Percentiles rank a stretch among this genome's conserved stretches.
These are phyloP conservation scores for Lepidurus packardi DNA, from an alignment of 1,140 invertebrate species.

Conservation along the genomic window DNA sequence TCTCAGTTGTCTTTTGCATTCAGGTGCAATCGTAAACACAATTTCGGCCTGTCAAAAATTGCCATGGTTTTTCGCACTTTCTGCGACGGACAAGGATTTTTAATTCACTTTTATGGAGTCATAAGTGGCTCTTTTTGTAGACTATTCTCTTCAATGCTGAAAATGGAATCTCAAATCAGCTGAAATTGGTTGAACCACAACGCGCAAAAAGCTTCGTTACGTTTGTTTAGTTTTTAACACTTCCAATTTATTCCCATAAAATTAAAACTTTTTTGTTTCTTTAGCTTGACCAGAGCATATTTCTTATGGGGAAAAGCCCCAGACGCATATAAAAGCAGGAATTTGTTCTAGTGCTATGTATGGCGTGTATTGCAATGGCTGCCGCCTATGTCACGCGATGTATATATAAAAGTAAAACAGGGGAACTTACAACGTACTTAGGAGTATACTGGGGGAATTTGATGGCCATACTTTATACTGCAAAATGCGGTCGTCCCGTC, in stretches of 20 bases:
- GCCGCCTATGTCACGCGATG: conserved; percentile 16
- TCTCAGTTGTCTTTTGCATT: no score
- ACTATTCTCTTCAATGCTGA: background rate
- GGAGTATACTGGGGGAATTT: background rate
- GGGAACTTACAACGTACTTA: conserved; percentile 9
- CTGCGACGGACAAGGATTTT: background rate
- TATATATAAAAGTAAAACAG: conserved; percentile 8
- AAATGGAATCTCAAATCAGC: background rate
- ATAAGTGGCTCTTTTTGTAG: background rate
- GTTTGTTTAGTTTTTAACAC: background rate
- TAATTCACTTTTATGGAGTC: background rate
- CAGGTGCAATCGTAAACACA: no score
- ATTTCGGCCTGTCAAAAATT: background rate
- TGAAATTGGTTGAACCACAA: background rate
- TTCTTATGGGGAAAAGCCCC: background rate
- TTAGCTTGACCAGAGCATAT: background rate
- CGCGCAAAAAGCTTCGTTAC: background rate
- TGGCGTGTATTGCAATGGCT: conserved; percentile 11
- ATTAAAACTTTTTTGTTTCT: background rate
- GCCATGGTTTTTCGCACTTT: background rate
- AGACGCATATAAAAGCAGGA: background rate
- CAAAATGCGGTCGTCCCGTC: background rate
- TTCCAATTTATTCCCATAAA: background rate
- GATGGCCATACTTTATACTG: conserved; percentile 19
- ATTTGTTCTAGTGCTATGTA: background rate